Conservation (phyloP, 2,888 invertebrate genomes). For the Drosophila diplacantha region DNA sequence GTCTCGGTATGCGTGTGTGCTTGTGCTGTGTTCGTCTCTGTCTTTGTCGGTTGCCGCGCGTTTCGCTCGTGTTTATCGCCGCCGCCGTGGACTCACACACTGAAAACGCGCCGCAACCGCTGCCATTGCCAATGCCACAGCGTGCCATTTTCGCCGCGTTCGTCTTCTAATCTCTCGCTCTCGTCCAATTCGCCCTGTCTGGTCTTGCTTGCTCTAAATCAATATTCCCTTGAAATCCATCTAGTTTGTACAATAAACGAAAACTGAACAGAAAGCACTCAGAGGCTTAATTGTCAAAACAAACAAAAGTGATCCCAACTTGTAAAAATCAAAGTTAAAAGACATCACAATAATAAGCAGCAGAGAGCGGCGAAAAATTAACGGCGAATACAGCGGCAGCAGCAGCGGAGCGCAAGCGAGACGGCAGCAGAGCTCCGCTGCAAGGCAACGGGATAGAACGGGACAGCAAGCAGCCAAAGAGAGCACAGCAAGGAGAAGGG, state of each 20-base stretch:
- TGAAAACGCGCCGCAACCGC: constrained; percentile 30
- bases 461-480: constrained; percentile 15
- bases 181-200: constrained; percentile 11
- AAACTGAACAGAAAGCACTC: neutral
- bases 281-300: neutral
- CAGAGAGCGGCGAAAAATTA: constrained; percentile 39
- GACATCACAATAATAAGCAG: constrained; percentile 30
- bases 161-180: constrained; percentile 7
- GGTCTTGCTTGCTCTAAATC: constrained; percentile 34
- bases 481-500: constrained; percentile 25
- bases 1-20: constrained; percentile 18
- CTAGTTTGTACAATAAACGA: constrained; percentile 1
- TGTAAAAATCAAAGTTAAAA: constrained; percentile 6
- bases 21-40: constrained; percentile 40
- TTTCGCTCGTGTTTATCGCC: constrained; percentile 39
- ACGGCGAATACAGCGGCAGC: constrained; percentile 28
- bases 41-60: constrained; percentile 34
- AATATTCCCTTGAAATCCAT: constrained; percentile 5
- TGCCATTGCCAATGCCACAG: constrained; percentile 37
- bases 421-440: constrained; percentile 45
- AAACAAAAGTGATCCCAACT: constrained; percentile 11
- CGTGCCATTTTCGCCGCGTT: constrained; percentile 30
- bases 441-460: constrained; percentile 34
- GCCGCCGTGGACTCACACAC: constrained; percentile 49
- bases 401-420: constrained; percentile 47